Base-by-base conservation (phyloP, 1,140 invertebrate species). In the Plodia interpunctella region DNA sequence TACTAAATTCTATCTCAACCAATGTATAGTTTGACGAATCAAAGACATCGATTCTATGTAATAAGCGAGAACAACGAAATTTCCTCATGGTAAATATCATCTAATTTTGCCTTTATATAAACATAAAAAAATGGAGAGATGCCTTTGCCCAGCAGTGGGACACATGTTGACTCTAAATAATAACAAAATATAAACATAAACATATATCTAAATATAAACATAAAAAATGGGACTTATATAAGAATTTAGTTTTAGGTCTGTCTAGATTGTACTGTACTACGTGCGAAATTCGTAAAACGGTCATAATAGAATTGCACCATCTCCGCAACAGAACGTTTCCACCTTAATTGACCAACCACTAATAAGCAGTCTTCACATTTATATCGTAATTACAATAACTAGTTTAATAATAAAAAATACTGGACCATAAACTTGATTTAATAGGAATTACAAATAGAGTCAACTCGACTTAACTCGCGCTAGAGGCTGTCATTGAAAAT, bases 391-490 rank as follows among this genome's bases (percentile, higher is more conserved):
- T 59, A 70, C 63, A 65, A 66, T 57, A 61, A 74, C 73, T 76
- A 80, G 70, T 74, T 75, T 82, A 79, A 81, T 49, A 72, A 74
- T 80, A 80, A 85, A 77, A 78, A 84, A 86, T 84, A 87, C 77
- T 87, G 83, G 83, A 87, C 81, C 80, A 78, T 83, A 80, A 78
- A 84, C 72, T 78, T 80, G 75, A 80, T 81, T 83, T 83, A 78
- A 76, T 83, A 84, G 83, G 81, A 87, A 83, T 84, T 81, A 81
- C 65, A 59, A 65, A 65, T 69, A 67, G 51, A 25, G 21, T 53
- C 20, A 15, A 51, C 20, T 53, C 20, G 19, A 18, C 20, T 20
- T 25, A 51, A 20, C 20, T 2, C 18, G 21, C 10, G 10, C 18
- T 20, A 51, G 30, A 32, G 10, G 52, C 0, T 20, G 44, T 54